Evolutionary conservation across 1,140 invertebrate genomes (phyloP).

Genomic region (Drosophila bocqueti): DNA sequence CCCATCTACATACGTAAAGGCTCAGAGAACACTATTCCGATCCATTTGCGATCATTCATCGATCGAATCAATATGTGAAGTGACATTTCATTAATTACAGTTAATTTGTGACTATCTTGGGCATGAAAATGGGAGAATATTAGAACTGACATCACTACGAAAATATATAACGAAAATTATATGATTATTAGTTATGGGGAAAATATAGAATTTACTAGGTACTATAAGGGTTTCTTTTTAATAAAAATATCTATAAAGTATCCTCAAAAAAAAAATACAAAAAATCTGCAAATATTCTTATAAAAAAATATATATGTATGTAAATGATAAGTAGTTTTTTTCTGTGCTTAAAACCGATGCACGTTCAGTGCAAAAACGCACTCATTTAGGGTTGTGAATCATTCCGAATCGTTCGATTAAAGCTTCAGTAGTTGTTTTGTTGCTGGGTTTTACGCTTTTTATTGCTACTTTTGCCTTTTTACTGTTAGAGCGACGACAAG

Average conservation of each 20-base stretch:
- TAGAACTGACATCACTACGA: background rate
- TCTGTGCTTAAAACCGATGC: conserved; percentile 1
- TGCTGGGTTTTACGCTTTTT: conserved; percentile 1
- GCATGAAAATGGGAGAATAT: conserved; percentile 3
- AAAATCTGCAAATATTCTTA: too few species aligned
- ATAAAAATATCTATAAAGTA: background rate
- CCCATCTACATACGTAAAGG: conserved; percentile 17
- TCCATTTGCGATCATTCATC: conserved; percentile 16
- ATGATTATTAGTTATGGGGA: background rate
- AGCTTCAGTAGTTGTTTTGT: conserved; percentile 15
- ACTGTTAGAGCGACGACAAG: conserved; percentile 63
- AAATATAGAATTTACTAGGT: background rate
- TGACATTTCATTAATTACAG: conserved; percentile 66
- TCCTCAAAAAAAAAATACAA: too few species aligned
- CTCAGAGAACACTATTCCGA: background rate
- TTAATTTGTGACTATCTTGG: conserved; percentile 48
- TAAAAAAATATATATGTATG: too few species aligned
- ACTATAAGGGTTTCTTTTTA: background rate
- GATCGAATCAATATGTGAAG: conserved; percentile 45
- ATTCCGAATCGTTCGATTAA: conserved; percentile 39
- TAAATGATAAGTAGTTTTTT: background rate
- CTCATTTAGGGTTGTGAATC: conserved; percentile 18
- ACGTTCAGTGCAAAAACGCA: background rate
- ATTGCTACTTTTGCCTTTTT: conserved; percentile 35
- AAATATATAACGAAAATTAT: background rate